Base-by-base conservation (phyloP, 2,888 invertebrate species). In the Morpho helenor region DNA sequence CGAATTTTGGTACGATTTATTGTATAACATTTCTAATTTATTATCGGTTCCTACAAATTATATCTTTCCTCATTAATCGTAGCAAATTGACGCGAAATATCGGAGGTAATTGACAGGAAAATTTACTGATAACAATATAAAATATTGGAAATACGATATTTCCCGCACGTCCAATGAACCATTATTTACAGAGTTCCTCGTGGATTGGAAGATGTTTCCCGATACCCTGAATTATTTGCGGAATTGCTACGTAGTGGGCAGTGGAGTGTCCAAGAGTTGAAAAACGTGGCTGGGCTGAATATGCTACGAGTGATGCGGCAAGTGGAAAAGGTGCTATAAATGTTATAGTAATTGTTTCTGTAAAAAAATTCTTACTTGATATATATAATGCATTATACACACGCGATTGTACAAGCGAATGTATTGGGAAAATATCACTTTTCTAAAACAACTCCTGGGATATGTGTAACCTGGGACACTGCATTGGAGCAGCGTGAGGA, bases 201-300 rank as follows among this genome's bases (percentile, higher is more conserved):
- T 50, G 94, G 94, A 0, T 73, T 95, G 60, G 94, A 95, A 73
- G 94, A 95, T 74, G 94, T 94, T 43, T 94, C 94, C 2, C 93
- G 91, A 70, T 95, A 94, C 79, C 94, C 94, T 1, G 92, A 93
- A 67, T 80, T 95, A 57, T 94, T 95, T 67, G 93, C 93, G 7
- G 93, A 93, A 73, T 87, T 94, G 48, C 84, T 93, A 10, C 88
- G 92, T 47, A 92, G 92, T 59, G 92, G 93, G 3, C 92, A 92
- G 67, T 93, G 94, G 93, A 91, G 87, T 66, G 91, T 92, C 4
- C 90, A 87, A 64, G 94, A 94, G 72, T 80, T 94, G 64, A 93
- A 93, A 81, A 93, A 94, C 77, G 80, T 94, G 52, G 93, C 93
- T 8, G 94, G 94, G 0, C 82, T 93, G 41, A 94, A 94, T 76